phyloP scores from a whole-genome alignment of 2,888 invertebrate species.

The Tromatobia lineatoria region DNA sequence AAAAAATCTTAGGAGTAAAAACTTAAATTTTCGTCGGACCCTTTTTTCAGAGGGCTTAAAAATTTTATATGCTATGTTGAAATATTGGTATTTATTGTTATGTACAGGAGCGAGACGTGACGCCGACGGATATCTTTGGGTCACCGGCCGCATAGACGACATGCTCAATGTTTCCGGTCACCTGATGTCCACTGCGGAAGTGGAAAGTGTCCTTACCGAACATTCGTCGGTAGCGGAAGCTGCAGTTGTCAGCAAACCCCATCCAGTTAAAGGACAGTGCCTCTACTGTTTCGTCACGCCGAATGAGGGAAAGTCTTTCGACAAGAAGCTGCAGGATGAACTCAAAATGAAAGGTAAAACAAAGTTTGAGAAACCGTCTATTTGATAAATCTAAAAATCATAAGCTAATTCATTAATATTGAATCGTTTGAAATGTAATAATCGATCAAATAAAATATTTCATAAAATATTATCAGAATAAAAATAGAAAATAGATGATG shows the following conservation, averaged over 20 bases:
- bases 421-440: not conserved
- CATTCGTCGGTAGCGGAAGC: conserved; percentile 95
- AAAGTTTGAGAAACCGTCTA: not conserved
- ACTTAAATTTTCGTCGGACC: too few species aligned
- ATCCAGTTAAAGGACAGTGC: conserved; percentile 98
- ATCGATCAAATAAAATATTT: too few species aligned
- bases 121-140: conserved; percentile 97
- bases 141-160: conserved; percentile 98
- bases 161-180: conserved; percentile 99
- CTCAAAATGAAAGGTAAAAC: conserved; percentile 88
- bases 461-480: not conserved
- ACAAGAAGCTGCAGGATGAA: conserved; percentile 90
- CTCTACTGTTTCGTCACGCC: conserved; percentile 98
- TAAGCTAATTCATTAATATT: not conserved
- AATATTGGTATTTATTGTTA: not conserved
- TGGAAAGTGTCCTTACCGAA: conserved; percentile 93
- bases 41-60: too few species aligned
- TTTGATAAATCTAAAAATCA: not conserved
- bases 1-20: too few species aligned
- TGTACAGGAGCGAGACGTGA: conserved; percentile 94
- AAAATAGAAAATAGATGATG: too few species aligned
- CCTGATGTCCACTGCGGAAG: conserved; percentile 98
- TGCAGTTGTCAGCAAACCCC: conserved; percentile 98
- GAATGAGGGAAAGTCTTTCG: conserved; percentile 91
- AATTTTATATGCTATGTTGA: too few species aligned